A percentile compares a stretch with the other conserved stretches of the same genome.
These are phyloP conservation scores for Alouatta caraya DNA, from an alignment of 2,797 vertebrate species.

Conservation along the genomic window DNA sequence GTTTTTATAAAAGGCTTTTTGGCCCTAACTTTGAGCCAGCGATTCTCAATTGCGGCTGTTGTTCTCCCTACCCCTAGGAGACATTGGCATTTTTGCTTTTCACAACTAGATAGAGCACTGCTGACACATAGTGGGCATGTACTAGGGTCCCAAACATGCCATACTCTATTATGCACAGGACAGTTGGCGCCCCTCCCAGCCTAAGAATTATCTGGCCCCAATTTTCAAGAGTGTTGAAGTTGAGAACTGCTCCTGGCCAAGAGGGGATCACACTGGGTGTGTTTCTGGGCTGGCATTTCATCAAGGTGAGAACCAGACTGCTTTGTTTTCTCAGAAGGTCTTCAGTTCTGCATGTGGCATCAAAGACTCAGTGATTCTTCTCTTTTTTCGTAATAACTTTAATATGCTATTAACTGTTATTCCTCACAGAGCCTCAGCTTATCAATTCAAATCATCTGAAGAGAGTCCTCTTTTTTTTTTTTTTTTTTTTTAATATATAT, in stretches of 20 bases:
- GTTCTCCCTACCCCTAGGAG: neutral
- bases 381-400: constrained; percentile 78
- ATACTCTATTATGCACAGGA: too few species aligned
- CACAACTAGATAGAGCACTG: neutral
- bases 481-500: too few species aligned
- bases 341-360: neutral
- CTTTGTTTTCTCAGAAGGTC: neutral
- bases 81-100: neutral
- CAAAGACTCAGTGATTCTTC: neutral
- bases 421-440: constrained; percentile 70
- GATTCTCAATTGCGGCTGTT: neutral
- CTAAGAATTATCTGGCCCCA: neutral
- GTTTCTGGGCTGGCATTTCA: neutral
- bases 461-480: neutral
- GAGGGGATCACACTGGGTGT: neutral
- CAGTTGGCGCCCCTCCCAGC: too few species aligned
- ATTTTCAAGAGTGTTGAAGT: neutral
- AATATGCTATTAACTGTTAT: constrained; percentile 67
- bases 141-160: neutral
- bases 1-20: neutral
- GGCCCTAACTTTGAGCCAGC: neutral
- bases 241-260: neutral
- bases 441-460: constrained; percentile 70
- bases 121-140: neutral
- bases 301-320: neutral